Evolutionary conservation across 2,797 vertebrate species (phyloP).

Genomic region (Falco biarmicus): DNA sequence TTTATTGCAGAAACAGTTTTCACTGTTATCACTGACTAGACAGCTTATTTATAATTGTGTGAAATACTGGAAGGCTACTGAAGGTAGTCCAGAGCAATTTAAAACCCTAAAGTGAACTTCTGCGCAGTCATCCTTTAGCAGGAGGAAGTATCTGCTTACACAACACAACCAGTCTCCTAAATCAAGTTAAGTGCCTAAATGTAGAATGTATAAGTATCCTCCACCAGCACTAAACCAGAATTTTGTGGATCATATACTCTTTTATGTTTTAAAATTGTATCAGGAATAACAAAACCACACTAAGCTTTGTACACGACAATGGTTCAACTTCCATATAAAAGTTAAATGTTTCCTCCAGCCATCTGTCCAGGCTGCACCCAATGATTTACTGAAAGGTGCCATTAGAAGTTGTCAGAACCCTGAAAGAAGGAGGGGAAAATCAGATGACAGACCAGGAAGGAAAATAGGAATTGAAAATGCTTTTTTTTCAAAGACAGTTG

Average conservation of each 20-base stretch:
- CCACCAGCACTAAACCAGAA: neutral
- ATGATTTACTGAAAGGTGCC: neutral
- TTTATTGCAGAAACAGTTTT: neutral
- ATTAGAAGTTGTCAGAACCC: constrained; percentile 38
- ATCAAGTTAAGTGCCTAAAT: neutral
- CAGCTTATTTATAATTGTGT: neutral
- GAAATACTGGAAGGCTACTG: neutral
- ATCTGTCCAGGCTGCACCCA: neutral
- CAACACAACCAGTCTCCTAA: neutral
- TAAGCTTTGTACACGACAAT: neutral
- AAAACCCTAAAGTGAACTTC: neutral
- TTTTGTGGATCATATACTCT: neutral
- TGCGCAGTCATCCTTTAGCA: neutral
- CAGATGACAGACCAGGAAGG: neutral
- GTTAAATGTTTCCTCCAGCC: constrained; percentile 34
- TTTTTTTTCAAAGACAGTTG: constrained; percentile 51
- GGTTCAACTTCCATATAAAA: neutral
- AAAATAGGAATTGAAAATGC: constrained; percentile 1
- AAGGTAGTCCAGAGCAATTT: neutral
- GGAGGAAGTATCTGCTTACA: neutral
- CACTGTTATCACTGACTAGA: neutral
- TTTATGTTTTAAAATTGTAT: neutral
- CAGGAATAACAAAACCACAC: neutral
- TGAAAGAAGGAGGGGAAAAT: constrained; percentile 18
- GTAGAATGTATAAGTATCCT: neutral